Conservation (phyloP, 2,888 invertebrate genomes). For the Eupithecia inturbata region DNA sequence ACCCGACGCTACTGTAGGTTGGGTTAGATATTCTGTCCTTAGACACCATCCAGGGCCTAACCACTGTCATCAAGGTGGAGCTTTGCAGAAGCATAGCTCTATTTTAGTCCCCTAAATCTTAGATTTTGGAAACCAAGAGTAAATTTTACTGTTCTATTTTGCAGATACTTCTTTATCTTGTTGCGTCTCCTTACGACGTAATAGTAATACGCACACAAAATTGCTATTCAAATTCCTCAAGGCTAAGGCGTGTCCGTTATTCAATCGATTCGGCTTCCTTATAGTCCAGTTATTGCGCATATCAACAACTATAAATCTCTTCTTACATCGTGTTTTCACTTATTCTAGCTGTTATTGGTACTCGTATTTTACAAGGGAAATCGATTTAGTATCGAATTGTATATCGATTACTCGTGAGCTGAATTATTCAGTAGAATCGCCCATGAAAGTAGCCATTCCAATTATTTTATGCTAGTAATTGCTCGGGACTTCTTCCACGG, state of each 20-base stretch:
- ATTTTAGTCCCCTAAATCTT: too few species aligned
- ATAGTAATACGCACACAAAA: not conserved
- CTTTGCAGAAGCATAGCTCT: too few species aligned
- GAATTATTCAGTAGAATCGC: slow-evolving; percentile 60
- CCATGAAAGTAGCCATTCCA: slow-evolving; percentile 38
- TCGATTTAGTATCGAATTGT: slow-evolving; percentile 58
- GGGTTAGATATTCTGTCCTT: too few species aligned
- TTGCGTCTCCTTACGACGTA: not conserved
- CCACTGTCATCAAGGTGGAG: not conserved
- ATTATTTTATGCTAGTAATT: slow-evolving; percentile 41
- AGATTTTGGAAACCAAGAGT: not conserved
- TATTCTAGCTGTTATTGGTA: slow-evolving; percentile 23
- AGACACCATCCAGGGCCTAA: not conserved
- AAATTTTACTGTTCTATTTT: not conserved
- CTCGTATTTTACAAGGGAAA: slow-evolving; percentile 49
- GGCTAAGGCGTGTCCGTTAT: not conserved
- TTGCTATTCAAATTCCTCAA: slow-evolving; percentile 13
- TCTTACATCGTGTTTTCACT: slow-evolving; percentile 30
- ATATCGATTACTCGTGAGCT: slow-evolving; percentile 62
- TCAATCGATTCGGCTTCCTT: slow-evolving; percentile 1
- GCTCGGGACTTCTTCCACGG: not conserved
- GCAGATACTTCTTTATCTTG: not conserved
- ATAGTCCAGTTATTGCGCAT: slow-evolving; percentile 17
- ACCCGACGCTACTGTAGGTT: too few species aligned
- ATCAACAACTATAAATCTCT: slow-evolving; percentile 23